Conservation (phyloP, 1,140 invertebrate species). For the Acromyrmex heyeri region DNA sequence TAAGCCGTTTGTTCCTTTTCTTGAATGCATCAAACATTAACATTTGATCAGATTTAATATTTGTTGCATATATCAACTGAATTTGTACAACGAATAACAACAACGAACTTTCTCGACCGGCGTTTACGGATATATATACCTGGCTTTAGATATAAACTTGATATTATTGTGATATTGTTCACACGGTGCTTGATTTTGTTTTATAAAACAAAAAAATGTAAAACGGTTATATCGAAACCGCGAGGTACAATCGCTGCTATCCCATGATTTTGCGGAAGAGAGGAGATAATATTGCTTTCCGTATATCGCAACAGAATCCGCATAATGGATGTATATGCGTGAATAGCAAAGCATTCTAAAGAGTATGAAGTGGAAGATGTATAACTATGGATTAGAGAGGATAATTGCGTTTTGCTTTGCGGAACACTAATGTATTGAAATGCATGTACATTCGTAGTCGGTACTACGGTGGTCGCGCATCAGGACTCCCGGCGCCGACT, state of each 20-base stretch:
- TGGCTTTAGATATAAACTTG: background rate
- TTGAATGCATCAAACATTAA: no score
- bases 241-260: background rate
- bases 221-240: background rate
- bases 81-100: no score
- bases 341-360: background rate
- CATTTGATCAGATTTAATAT: no score
- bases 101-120: no score
- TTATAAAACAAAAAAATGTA: background rate
- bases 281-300: background rate
- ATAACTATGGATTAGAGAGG: conserved; percentile 53
- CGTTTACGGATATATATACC: no score
- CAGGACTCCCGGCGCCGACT: conserved; percentile 29
- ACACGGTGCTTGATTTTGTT: background rate
- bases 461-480: conserved; percentile 11
- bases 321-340: background rate
- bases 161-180: background rate
- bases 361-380: conserved; percentile 8
- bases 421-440: conserved; percentile 71
- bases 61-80: no score
- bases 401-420: conserved; percentile 65
- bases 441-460: conserved; percentile 68
- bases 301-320: no score
- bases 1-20: no score
- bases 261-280: background rate